Evolutionary conservation across 2,888 invertebrate genomes (phyloP), one percentile per base, ranked within the genome.

Genomic region (Prosopocoilus inquinatus): DNA sequence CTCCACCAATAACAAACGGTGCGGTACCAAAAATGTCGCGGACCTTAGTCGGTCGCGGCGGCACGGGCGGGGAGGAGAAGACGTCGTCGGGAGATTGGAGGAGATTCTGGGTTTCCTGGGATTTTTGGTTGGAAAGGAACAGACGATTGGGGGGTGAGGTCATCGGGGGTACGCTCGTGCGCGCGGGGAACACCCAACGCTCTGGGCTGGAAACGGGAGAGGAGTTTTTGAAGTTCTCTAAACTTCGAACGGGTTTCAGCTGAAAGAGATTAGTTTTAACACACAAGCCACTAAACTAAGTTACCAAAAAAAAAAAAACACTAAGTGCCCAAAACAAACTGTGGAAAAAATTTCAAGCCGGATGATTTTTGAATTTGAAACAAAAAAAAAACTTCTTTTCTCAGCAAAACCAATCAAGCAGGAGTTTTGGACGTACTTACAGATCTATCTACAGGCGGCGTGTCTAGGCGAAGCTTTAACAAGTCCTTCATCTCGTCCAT

Each of bases 401-500:
- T n/a, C 12, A 47, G 9, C 9, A 20, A n/a, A 32, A 47, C 33
- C 11, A 35, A 47, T 28, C 20, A 28, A 28, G 20, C 20, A 28
- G 20, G 7, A 38, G 38, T 3, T 13, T n/a, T 38, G 32, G 47
- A 47, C 16, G 9, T 50, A 82, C 83, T 82, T 79, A 86, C 86
- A 71, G 83, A 84, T 79, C 84, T 77, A 72, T 86, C 85, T 52
- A 85, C 84, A 45, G 83, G 80, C 50, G 86, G 85, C 38, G 80
- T 81, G 28, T 75, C 76, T 12, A 78, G 69, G 15, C 74, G 73
- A 38, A 76, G 67, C 57, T 81, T 82, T 58, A 84, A 76, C 41
- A 84, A 79, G 69, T 85, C 83, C 63, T 83, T 81, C 67, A 85
- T 78, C 74, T 90, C 90, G 62, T 84, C 84, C 80, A 87, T 82